Evolutionary conservation across 2,888 invertebrate genomes (phyloP), one percentile per base, ranked within the genome.

Genomic region (Onthophagus sagittarius): DNA sequence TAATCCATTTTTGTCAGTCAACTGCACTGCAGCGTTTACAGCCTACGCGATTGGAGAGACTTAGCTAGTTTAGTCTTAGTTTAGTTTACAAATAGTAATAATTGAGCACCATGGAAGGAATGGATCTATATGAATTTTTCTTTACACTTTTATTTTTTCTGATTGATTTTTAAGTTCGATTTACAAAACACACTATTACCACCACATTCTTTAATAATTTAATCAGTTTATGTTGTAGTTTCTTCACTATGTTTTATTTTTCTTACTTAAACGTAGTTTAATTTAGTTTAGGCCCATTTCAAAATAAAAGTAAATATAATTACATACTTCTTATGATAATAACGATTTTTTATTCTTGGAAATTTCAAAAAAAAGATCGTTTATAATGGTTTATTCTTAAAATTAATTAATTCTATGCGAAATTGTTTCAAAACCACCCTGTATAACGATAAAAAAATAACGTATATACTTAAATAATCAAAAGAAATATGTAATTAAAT

Each of bases 71-170:
- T 74, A 74, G 71, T 72, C 69, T 74, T 74, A 74, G 39, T 64
- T 74, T 74, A 74, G 39, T 53, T 69, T 75, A 75, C 65, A 70
- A 75, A 73, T 75, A 75, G 73, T 76, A 31, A 79, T 85, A 85
- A 86, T 89, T 89, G 89, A 90, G 90, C 90, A 90, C 89, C 89
- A 88, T 89, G 89, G 90, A 90, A 90, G 90, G 89, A 90, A 90
- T 90, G 85, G 86, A 88, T 88, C 88, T 88, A 77, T 76, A 53
- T 53, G 39, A 53, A 53, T 53, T 53, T 53, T 53, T 53, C 4
- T 53, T 53, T 53, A 53, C 39, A 53, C 39, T 53, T 53, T 53
- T 53, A 53, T 4, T 1, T 53, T 9, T 53, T 53, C 39, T 9
- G 9, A 9, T 53, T 53, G 11, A 53, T 53, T 53, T 53, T 53